Evolutionary conservation across 2,113 vertebrate genomes (phyloP), one percentile per base, ranked within the genome.

Genomic region (Rhombomys opimus): DNA sequence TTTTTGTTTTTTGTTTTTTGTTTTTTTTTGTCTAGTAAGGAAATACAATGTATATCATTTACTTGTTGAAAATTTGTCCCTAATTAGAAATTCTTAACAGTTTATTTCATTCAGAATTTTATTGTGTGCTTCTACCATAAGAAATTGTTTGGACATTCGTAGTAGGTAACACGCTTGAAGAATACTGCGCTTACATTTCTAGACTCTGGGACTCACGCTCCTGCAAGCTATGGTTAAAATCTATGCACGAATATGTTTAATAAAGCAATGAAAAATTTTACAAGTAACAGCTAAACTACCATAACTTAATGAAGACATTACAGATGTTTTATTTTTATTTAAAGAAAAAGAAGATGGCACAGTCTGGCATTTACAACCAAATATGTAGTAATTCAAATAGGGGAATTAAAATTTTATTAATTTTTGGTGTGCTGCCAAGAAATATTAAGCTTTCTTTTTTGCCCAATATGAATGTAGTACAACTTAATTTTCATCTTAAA

Each of bases 31-130:
- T 86, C 27, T 85, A 46, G 2, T 61, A 38, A 93, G 38, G 25
- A 20, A 89, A 75, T 89, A 17, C 0, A 91, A 65, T 4, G 77
- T 90, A 67, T 9, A 32, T 91, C 92, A n/a, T 76, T 91, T 70
- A 90, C 73, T 95, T 41, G 23, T 94, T 13, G n/a, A 54, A 94
- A 93, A 75, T 67, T 91, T 25, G 86, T 13, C 73, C 17, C 41
- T 57, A 91, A 75, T 94, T 73, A 73, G 76, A 86, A 75, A 97
- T 93, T 92, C 1, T 35, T 73, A 67, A 68, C 1, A 94, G 61
- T 88, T 93, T 54, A 90, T 94, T 95, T 90, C 4, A 90, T 46
- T 27, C 7, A 13, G 8, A 75, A 89, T 86, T 76, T 92, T 91
- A 86, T 77, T 50, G 23, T 77, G 7, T 91, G 20, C 35, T 20